Conservation (phyloP, 2,113 vertebrate genomes). For the Penelope pileata region DNA sequence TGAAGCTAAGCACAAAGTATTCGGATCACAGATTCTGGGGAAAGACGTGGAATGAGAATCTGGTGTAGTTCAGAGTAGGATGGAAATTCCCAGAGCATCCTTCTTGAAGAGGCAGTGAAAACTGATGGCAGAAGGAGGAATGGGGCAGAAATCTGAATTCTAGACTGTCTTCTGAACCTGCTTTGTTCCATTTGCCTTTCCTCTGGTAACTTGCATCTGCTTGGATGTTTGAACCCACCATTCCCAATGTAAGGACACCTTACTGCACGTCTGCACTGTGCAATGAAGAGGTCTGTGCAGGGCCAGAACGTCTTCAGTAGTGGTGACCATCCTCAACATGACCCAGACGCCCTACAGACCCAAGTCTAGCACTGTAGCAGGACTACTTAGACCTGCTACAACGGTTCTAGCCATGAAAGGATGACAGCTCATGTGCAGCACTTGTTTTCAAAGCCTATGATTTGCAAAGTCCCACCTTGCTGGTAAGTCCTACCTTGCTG, state of each 20-base stretch:
- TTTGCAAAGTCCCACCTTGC: background rate
- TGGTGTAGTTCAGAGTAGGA: background rate
- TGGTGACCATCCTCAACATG: background rate
- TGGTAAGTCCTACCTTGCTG: background rate
- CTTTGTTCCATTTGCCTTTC: background rate
- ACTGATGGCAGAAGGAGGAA: background rate
- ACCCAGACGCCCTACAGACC: background rate
- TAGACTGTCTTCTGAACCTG: background rate
- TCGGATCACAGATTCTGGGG: background rate
- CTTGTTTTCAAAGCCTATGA: background rate
- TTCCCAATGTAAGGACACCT: background rate
- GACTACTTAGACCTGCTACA: background rate
- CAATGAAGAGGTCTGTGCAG: background rate
- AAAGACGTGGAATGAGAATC: background rate
- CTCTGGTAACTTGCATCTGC: background rate
- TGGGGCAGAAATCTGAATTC: background rate
- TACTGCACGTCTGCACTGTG: fast-evolving
- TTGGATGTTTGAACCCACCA: background rate
- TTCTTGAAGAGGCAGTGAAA: background rate
- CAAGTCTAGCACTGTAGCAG: background rate
- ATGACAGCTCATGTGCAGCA: background rate
- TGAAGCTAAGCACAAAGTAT: background rate
- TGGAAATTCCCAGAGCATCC: background rate
- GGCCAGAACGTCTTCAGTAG: background rate
- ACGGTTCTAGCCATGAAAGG: background rate